Conservation (phyloP, 2,113 vertebrate genomes). For the Eptesicus fuscus region DNA sequence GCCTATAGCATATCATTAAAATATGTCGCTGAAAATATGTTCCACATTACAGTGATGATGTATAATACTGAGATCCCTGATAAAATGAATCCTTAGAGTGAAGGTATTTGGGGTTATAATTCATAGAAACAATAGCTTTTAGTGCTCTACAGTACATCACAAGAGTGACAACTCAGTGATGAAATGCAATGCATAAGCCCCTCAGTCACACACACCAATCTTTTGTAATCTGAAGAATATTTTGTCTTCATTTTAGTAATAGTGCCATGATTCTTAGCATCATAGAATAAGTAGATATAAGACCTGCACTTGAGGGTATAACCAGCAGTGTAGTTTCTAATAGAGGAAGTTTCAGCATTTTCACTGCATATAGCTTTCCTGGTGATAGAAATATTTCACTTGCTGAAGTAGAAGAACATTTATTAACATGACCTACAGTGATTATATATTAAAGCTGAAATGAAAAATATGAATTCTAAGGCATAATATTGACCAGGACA, state of each 20-base stretch:
- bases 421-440: constrained; percentile 15
- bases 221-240: constrained; percentile 71
- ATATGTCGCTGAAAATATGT: constrained; percentile 42
- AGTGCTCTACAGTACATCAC: constrained; percentile 72
- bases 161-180: constrained; percentile 73
- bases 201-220: constrained; percentile 43
- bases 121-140: constrained; percentile 77
- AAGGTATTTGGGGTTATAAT: constrained; percentile 70
- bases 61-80: constrained; percentile 46
- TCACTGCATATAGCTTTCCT: constrained; percentile 13
- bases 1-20: constrained; percentile 40
- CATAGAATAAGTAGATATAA: constrained; percentile 62
- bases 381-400: constrained; percentile 60
- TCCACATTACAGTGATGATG: constrained; percentile 57
- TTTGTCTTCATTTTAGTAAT: constrained; percentile 75
- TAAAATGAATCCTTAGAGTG: constrained; percentile 72
- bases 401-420: background rate
- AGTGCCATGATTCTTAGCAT: constrained; percentile 70
- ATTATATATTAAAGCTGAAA: background rate
- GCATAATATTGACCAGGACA: background rate
- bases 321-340: constrained; percentile 53
- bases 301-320: constrained; percentile 56
- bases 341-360: constrained; percentile 51
- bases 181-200: constrained; percentile 73
- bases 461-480: background rate